Evolutionary conservation across 2,113 vertebrate species (phyloP).

Genomic region (Bungarus multicinctus): DNA sequence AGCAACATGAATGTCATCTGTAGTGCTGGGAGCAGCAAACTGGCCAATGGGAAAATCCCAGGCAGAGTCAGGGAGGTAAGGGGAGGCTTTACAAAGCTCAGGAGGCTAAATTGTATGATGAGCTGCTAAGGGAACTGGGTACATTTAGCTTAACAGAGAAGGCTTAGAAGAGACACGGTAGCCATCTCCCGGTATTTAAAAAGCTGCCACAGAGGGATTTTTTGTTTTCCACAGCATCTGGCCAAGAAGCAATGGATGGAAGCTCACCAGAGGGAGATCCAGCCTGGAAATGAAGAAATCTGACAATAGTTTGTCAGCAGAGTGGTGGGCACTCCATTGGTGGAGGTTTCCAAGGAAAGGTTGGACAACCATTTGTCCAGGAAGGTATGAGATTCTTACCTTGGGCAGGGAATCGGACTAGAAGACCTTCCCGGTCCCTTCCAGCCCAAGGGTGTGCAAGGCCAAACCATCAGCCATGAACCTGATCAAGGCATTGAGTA

Average conservation of each 20-base stretch:
- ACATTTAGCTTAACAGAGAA: not conserved
- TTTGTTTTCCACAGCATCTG: too few relatives aligned
- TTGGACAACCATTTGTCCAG: too few relatives aligned
- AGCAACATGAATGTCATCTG: conserved; percentile 73
- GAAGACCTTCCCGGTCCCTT: not conserved
- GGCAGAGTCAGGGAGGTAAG: not conserved
- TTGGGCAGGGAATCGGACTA: too few relatives aligned
- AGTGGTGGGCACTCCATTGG: not conserved
- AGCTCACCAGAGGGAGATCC: too few relatives aligned
- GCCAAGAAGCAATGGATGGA: too few relatives aligned
- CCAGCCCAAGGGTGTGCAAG: not conserved
- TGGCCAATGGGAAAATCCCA: accelerated
- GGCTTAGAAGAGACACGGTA: not conserved
- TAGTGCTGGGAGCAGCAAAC: conserved; percentile 50
- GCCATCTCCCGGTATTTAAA: too few relatives aligned
- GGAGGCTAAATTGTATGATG: not conserved
- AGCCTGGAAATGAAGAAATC: not conserved
- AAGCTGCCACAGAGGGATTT: too few relatives aligned
- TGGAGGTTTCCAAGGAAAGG: not conserved
- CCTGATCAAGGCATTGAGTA: not conserved
- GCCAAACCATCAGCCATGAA: not conserved
- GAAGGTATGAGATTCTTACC: too few relatives aligned
- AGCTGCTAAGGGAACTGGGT: not conserved
- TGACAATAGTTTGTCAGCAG: not conserved
- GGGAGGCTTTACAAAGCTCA: not conserved